Percentiles rank a stretch among this genome's conserved stretches.
Conservation (phyloP, 2,888 invertebrate genomes). For the Polietes domitor region DNA sequence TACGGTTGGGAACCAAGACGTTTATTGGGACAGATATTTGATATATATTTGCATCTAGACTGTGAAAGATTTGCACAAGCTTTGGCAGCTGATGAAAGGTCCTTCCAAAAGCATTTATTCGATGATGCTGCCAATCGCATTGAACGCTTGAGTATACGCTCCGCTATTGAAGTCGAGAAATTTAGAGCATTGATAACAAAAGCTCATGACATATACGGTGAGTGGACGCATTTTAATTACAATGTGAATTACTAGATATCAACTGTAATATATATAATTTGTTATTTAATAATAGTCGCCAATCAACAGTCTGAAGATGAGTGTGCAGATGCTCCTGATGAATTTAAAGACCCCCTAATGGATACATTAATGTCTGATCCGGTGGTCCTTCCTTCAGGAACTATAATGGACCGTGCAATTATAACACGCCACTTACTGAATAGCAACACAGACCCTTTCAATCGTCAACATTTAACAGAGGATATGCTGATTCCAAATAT, state of each 20-base stretch:
- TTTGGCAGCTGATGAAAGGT: slow-evolving; percentile 97
- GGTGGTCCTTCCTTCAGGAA: slow-evolving; percentile 94
- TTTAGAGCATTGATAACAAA: slow-evolving; percentile 89
- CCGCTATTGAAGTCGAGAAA: slow-evolving; percentile 91
- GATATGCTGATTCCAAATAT: slow-evolving; percentile 94
- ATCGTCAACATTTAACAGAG: slow-evolving; percentile 95
- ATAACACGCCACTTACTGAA: slow-evolving; percentile 96
- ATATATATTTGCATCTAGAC: slow-evolving; percentile 98
- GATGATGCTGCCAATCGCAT: slow-evolving; percentile 93
- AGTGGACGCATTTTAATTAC: too few species aligned
- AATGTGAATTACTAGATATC: too few species aligned
- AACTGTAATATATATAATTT: too few species aligned
- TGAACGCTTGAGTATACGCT: slow-evolving; percentile 90
- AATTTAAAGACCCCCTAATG: slow-evolving; percentile 98
- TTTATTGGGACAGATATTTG: slow-evolving; percentile 94
- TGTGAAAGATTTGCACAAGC: slow-evolving; percentile 95
- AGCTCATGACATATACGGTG: slow-evolving; percentile 88
- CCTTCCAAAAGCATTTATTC: slow-evolving; percentile 95
- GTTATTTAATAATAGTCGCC: slow-evolving; percentile 82
- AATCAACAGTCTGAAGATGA: slow-evolving; percentile 95
- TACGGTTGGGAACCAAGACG: slow-evolving; percentile 98
- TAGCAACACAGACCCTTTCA: slow-evolving; percentile 98
- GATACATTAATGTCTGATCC: slow-evolving; percentile 98
- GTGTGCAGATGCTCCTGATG: slow-evolving; percentile 97
- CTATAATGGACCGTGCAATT: slow-evolving; percentile 96